A percentile compares a stretch with the other conserved stretches of the same genome.
Evolutionary conservation across 2,888 invertebrate genomes (phyloP).

Genomic region (Torymus texanus): DNA sequence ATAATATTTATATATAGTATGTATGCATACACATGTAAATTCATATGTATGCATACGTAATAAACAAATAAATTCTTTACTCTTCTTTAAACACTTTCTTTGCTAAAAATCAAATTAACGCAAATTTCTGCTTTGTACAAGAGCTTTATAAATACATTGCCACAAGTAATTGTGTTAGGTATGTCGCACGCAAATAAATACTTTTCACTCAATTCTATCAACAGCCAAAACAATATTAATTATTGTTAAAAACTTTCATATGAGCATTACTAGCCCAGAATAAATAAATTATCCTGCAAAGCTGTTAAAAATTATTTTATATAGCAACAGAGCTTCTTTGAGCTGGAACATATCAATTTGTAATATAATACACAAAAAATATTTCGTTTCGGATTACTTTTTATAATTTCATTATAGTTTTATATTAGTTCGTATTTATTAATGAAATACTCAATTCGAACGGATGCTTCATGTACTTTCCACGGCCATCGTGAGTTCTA

Average conservation of each 20-base stretch:
- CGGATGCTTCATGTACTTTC: constrained; percentile 41
- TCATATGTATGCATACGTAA: constrained; percentile 40
- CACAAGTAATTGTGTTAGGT: constrained; percentile 54
- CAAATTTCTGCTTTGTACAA: constrained; percentile 57
- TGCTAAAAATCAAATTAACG: constrained; percentile 56
- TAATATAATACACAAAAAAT: constrained; percentile 46
- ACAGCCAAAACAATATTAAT: constrained; percentile 54
- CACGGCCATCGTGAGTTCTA: constrained; percentile 35
- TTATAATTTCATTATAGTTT: constrained; percentile 32
- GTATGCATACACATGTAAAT: constrained; percentile 44
- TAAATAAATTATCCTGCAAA: constrained; percentile 52
- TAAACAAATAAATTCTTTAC: constrained; percentile 50
- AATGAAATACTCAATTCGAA: constrained; percentile 47
- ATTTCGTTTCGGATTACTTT: constrained; percentile 35
- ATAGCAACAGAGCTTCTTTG: constrained; percentile 52
- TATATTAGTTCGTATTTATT: constrained; percentile 35
- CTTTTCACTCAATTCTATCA: constrained; percentile 50
- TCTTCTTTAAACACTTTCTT: constrained; percentile 41
- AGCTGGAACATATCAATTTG: constrained; percentile 49
- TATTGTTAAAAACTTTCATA: constrained; percentile 49
- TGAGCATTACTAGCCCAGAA: constrained; percentile 45
- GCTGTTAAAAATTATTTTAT: constrained; percentile 52
- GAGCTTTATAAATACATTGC: constrained; percentile 55
- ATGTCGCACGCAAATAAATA: constrained; percentile 55
- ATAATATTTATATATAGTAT: constrained; percentile 22